A percentile compares a stretch with the other conserved stretches of the same genome.
Conservation (phyloP, 2,113 vertebrate species). For the Tychaedon coryphoeus region DNA sequence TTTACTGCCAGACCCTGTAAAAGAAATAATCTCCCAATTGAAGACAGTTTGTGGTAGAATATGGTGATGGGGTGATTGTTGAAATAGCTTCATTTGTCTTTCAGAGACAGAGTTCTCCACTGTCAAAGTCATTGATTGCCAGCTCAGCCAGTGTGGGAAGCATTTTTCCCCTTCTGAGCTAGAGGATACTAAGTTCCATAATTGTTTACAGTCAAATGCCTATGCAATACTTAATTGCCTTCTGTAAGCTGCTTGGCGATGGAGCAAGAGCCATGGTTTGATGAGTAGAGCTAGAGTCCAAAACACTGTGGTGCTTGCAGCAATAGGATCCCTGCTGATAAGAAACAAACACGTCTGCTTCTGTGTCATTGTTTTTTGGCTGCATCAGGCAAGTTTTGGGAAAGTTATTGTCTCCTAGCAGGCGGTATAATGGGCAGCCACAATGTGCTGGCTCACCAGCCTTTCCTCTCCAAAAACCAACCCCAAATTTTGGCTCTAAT, state of each 20-base stretch:
- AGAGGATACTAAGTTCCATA: conserved; percentile 46
- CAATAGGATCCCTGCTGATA: conserved; percentile 42
- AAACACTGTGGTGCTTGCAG: conserved; percentile 13
- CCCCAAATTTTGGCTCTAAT: not conserved
- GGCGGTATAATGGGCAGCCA: not conserved
- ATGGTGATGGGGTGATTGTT: not conserved
- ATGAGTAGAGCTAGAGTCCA: conserved; percentile 7
- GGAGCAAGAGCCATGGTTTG: conserved; percentile 19
- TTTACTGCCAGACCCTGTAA: not conserved
- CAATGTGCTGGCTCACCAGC: not conserved
- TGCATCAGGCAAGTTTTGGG: conserved; percentile 20
- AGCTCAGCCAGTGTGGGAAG: not conserved
- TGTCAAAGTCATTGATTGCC: conserved; percentile 29
- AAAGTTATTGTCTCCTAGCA: conserved; percentile 31
- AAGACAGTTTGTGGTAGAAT: not conserved
- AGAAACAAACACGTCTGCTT: conserved; percentile 30
- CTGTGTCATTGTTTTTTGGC: conserved; percentile 45
- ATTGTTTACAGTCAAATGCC: conserved; percentile 52
- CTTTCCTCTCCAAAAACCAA: not conserved
- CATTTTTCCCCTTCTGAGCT: not conserved
- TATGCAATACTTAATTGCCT: conserved; percentile 36
- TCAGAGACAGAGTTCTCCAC: not conserved
- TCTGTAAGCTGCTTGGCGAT: conserved; percentile 36
- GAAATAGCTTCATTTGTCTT: not conserved
- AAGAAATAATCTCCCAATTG: not conserved